Evolutionary conservation across 2,797 vertebrate species (phyloP).

Genomic region (Acanthurus lineatus): DNA sequence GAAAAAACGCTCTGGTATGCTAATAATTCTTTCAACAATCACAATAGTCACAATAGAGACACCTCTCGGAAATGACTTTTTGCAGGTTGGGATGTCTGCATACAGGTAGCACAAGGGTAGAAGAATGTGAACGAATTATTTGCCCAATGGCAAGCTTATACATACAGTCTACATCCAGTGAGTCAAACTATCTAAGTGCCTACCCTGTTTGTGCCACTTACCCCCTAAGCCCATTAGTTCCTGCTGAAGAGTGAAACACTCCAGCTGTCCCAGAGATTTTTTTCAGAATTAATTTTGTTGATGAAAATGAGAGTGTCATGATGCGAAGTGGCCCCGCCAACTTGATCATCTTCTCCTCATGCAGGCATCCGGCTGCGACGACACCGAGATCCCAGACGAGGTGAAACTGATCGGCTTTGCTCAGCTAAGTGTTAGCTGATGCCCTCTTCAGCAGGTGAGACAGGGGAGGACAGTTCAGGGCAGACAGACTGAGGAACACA

Average conservation of each 20-base stretch:
- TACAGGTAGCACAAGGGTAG: no score
- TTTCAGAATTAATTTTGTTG: conserved; percentile 21
- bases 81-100: no score
- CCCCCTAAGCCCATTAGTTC: not conserved
- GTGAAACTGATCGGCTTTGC: conserved; percentile 98
- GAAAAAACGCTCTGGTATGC: no score
- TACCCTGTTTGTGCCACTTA: not conserved
- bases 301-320: not conserved
- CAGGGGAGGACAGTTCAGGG: conserved; percentile 72
- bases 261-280: conserved; percentile 11
- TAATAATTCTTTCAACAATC: no score
- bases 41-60: no score
- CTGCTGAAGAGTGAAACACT: not conserved
- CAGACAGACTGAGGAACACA: conserved; percentile 76
- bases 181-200: no score
- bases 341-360: conserved; percentile 27
- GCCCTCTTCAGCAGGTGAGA: conserved; percentile 75
- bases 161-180: not conserved
- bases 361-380: conserved; percentile 95
- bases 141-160: no score
- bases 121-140: no score
- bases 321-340: conserved; percentile 7
- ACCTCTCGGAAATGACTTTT: no score
- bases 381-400: conserved; percentile 94
- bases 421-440: conserved; percentile 97